phyloP scores from a whole-genome alignment of 2,888 invertebrate species.

The Cetonia aurata region DNA sequence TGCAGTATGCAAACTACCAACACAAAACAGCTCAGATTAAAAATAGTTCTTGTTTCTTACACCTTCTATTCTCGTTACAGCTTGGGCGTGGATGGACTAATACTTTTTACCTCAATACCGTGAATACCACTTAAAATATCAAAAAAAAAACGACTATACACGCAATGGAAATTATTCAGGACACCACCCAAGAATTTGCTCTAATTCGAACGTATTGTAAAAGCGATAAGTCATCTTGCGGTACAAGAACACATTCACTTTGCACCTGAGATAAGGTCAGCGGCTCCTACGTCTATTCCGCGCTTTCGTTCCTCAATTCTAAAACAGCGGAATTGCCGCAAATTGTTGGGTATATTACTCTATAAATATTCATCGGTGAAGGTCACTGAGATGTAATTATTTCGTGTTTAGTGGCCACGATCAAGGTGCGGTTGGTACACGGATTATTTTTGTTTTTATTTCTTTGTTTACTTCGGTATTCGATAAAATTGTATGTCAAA shows the following conservation, averaged over 20 bases:
- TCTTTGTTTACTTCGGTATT: not conserved
- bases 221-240: no score
- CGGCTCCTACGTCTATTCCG: not conserved
- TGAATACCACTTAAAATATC: no score
- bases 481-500: not conserved
- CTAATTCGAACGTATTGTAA: no score
- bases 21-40: no score
- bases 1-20: no score
- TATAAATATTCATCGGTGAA: conserved; percentile 5
- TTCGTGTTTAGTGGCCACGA: conserved; percentile 20
- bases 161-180: no score
- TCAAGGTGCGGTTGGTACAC: conserved; percentile 24
- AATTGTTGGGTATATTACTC: not conserved
- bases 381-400: not conserved
- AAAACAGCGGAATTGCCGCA: conserved; percentile 6
- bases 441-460: not conserved
- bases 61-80: no score
- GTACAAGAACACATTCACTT: conserved; percentile 23
- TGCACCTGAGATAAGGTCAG: conserved; percentile 29
- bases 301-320: conserved; percentile 13
- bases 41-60: no score
- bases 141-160: no score
- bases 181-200: no score
- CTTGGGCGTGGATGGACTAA: no score
- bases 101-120: no score